These are phyloP conservation scores for Zosterops borbonicus DNA, from an alignment of 2,113 vertebrate species.

Conservation along the genomic window DNA sequence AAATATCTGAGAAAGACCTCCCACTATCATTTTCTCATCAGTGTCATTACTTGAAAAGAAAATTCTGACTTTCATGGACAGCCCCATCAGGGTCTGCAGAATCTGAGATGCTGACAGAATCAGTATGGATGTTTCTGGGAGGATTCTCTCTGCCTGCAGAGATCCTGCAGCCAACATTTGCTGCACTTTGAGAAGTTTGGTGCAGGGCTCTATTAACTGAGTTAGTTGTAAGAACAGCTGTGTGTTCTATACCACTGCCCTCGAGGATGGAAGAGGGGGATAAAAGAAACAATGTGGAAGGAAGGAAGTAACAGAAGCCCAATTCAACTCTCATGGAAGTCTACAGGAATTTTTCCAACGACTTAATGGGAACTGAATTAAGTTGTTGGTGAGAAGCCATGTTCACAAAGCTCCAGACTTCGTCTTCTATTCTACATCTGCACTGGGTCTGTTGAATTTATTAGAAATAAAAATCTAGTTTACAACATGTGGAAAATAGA, in stretches of 20 bases:
- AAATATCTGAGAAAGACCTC: not conserved
- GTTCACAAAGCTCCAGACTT: not conserved
- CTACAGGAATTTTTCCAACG: not conserved
- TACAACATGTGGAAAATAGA: slow-evolving; percentile 11
- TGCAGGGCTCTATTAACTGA: not conserved
- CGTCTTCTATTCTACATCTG: not conserved
- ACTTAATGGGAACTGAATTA: slow-evolving; percentile 6
- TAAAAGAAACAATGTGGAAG: not conserved
- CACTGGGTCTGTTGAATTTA: slow-evolving; percentile 28
- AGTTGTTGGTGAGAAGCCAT: not conserved
- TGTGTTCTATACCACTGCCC: not conserved
- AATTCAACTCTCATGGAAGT: not conserved
- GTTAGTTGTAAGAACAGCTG: not conserved
- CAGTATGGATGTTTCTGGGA: not conserved
- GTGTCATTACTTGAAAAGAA: not conserved
- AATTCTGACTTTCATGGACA: not conserved
- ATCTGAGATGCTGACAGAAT: not conserved
- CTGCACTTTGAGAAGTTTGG: not conserved
- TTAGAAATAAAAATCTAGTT: slow-evolving; percentile 6
- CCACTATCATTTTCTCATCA: not conserved
- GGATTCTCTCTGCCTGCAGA: not conserved
- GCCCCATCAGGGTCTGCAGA: not conserved
- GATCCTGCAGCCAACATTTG: not conserved
- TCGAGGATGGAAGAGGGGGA: not conserved
- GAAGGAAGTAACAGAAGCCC: slow-evolving; percentile 15